Conservation (phyloP, 1,140 invertebrate genomes). For the Monomorium pharaonis region DNA sequence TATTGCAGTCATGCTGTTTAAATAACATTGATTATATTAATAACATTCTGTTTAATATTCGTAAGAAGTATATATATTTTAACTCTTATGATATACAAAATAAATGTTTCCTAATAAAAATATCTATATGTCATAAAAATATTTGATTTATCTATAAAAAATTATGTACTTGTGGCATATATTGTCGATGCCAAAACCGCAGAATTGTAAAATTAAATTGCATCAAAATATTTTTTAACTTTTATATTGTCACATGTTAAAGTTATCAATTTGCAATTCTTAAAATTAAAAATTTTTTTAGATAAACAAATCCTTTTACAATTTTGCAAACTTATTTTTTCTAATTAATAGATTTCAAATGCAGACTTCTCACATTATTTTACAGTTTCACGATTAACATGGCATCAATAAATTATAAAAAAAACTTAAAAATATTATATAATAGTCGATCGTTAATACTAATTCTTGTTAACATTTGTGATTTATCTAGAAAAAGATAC, state of each 20-base stretch:
- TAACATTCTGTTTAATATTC: background rate
- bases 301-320: background rate
- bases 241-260: background rate
- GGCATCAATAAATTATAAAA: background rate
- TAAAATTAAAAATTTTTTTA: background rate
- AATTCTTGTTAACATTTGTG: background rate
- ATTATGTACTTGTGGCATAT: background rate
- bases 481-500: conserved; percentile 7
- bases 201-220: background rate
- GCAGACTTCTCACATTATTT: background rate
- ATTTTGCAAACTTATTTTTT: background rate
- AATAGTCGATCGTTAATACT: conserved; percentile 4
- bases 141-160: conserved; percentile 18
- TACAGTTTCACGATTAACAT: background rate
- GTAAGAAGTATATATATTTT: background rate
- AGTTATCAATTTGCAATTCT: background rate
- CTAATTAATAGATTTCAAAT: background rate
- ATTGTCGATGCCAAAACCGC: background rate
- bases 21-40: conserved; percentile 7
- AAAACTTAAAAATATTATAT: conserved; percentile 27
- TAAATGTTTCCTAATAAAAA: conserved; percentile 43
- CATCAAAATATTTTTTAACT: background rate
- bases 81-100: background rate
- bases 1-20: background rate
- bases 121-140: conserved; percentile 29